Conservation (phyloP, 2,888 invertebrate species). For the Scaptomyza tumidula region DNA sequence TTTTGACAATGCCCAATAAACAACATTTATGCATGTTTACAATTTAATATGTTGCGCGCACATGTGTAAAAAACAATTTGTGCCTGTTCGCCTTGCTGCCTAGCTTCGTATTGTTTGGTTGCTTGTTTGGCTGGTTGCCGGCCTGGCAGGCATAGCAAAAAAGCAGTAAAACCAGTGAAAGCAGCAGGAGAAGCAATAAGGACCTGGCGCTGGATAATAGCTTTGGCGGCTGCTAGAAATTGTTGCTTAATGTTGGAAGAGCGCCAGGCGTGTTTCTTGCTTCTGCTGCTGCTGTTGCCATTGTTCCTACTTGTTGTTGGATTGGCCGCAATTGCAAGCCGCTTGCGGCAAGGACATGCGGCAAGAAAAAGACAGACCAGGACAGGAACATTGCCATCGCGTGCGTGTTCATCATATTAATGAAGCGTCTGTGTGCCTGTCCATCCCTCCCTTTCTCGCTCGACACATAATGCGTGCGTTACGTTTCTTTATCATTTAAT, state of each 20-base stretch:
- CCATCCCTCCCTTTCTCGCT: background rate
- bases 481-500: constrained; percentile 69
- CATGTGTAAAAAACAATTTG: constrained; percentile 74
- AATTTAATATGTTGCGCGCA: constrained; percentile 74
- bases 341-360: constrained; percentile 68
- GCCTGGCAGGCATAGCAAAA: constrained; percentile 50
- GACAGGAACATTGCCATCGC: constrained; percentile 43
- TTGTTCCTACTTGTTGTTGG: constrained; percentile 47
- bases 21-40: constrained; percentile 73
- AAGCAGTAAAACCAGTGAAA: background rate
- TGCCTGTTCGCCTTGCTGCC: constrained; percentile 29
- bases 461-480: constrained; percentile 50
- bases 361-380: constrained; percentile 9
- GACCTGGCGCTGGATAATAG: constrained; percentile 65
- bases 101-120: constrained; percentile 16
- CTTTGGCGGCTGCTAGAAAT: constrained; percentile 65
- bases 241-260: constrained; percentile 69
- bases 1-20: constrained; percentile 58
- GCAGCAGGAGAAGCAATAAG: constrained; percentile 38
- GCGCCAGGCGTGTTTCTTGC: constrained; percentile 55
- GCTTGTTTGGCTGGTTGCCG: constrained; percentile 30
- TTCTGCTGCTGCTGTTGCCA: constrained; percentile 27
- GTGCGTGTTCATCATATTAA: constrained; percentile 68
- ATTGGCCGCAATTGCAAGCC: constrained; percentile 68
- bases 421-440: constrained; percentile 51